A percentile compares a stretch with the other conserved stretches of the same genome.
phyloP scores from a whole-genome alignment of 2,888 invertebrate genomes.

The Sinodicranocentrus sp. region DNA sequence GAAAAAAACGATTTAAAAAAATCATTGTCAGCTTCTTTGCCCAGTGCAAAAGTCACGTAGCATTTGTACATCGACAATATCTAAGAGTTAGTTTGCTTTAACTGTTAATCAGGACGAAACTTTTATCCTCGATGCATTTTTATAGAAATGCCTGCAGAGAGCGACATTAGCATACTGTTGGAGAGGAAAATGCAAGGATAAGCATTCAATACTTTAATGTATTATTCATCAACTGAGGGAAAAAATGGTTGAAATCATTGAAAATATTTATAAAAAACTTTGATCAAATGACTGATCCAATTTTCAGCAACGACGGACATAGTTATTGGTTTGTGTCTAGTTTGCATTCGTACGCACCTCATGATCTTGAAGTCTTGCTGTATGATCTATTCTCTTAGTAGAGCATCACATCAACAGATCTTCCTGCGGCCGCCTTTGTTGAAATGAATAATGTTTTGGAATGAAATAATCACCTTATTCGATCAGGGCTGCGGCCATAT shows the following conservation, averaged over 20 bases:
- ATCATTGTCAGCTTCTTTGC: neutral
- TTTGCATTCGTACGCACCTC: too few relatives aligned
- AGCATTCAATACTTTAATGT: neutral
- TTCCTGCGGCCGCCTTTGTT: slow-evolving; percentile 39
- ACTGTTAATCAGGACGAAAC: neutral
- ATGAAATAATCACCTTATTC: slow-evolving; percentile 40
- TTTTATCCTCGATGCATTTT: neutral
- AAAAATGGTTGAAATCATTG: slow-evolving; percentile 17
- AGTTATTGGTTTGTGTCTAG: too few relatives aligned
- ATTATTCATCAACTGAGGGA: slow-evolving; percentile 7
- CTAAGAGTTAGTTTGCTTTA: too few relatives aligned
- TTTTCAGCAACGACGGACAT: too few relatives aligned
- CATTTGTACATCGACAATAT: neutral
- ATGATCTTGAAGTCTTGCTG: neutral
- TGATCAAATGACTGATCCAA: neutral
- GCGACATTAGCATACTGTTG: too few relatives aligned
- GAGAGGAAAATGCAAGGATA: neutral
- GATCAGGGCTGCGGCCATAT: slow-evolving; percentile 47
- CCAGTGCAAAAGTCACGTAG: neutral
- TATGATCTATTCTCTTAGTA: neutral
- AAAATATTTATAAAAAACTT: slow-evolving; percentile 3
- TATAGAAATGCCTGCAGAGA: too few relatives aligned
- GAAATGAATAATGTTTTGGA: slow-evolving; percentile 25
- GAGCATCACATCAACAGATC: too few relatives aligned
- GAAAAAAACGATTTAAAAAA: slow-evolving; percentile 8